A percentile compares a stretch with the other conserved stretches of the same genome.
phyloP scores from a whole-genome alignment of 2,797 vertebrate species.

The Perodicticus potto region DNA sequence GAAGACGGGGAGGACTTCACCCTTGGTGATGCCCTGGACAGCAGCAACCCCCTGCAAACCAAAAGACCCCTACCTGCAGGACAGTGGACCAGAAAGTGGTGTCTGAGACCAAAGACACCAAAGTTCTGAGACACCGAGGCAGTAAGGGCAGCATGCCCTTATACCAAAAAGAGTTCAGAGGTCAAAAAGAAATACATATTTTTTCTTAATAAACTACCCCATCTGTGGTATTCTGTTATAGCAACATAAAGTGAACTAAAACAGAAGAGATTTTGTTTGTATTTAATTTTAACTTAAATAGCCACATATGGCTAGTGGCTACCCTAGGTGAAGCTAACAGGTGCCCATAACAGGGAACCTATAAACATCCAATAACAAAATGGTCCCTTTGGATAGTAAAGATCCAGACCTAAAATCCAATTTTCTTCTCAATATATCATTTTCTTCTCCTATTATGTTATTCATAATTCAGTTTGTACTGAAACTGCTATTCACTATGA shows the following conservation, averaged over 20 bases:
- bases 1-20: no score
- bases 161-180: no score
- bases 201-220: not conserved
- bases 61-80: no score
- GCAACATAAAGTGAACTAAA: not conserved
- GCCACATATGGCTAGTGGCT: not conserved
- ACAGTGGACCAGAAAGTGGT: no score
- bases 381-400: not conserved
- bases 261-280: conserved; percentile 23
- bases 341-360: not conserved
- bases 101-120: no score
- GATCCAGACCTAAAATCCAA: not conserved
- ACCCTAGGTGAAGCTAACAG: not conserved
- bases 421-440: conserved; percentile 23
- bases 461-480: conserved; percentile 27
- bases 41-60: no score
- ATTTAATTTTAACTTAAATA: conserved; percentile 40
- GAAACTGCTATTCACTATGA: conserved; percentile 21
- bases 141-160: no score
- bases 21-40: no score
- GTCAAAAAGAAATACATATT: not conserved
- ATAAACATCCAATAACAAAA: not conserved
- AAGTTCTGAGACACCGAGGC: no score
- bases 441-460: conserved; percentile 41
- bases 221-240: not conserved